Evolutionary conservation across 2,888 invertebrate species (phyloP), one percentile per base, ranked within the genome.

Genomic region (Melinaea marsaeus): DNA sequence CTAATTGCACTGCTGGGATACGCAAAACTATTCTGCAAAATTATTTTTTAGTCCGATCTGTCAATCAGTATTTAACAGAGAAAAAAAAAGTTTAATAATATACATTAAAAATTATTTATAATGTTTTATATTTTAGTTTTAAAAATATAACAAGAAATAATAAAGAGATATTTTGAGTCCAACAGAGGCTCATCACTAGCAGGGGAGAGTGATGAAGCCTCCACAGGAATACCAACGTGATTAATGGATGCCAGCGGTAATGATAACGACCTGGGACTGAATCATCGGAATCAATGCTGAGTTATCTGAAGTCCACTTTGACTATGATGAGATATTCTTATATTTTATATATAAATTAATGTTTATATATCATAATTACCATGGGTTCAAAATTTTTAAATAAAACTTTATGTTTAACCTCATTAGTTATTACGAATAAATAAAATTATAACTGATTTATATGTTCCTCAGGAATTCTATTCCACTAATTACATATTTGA

Each of bases 241-340:
- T 90, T 90, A 90, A 90, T 90, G 88, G 85, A 87, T 86, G 79
- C 83, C 79, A 78, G 78, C 83, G 84, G 81, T 90, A 89, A 88
- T 89, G 86, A 88, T 89, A 88, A 90, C 89, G 88, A 89, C 79
- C 81, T 78, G 77, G 76, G 79, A 79, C 80, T 84, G 83, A 81
- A 88, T 87, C 88, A 87, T 84, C 81, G 75, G 80, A 85, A 84
- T 86, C 85, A 86, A 80, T 82, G 84, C 78, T 74, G 75, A 76
- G 76, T 79, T 75, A 72, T 69, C 71, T 71, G 63, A 66, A 67
- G 77, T 77, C 76, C 76, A 79, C 84, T 85, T 83, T 84, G 83
- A 51, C 22, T 51, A 32, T n/a, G 51, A 51, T 32, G 51, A 51
- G 51, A 32, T 51, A 51, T 51, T 51, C 51, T 32, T 51, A 51